Evolutionary conservation across 2,797 vertebrate species (phyloP), one percentile per base, ranked within the genome.

Genomic region (Sarcoramphus papa): DNA sequence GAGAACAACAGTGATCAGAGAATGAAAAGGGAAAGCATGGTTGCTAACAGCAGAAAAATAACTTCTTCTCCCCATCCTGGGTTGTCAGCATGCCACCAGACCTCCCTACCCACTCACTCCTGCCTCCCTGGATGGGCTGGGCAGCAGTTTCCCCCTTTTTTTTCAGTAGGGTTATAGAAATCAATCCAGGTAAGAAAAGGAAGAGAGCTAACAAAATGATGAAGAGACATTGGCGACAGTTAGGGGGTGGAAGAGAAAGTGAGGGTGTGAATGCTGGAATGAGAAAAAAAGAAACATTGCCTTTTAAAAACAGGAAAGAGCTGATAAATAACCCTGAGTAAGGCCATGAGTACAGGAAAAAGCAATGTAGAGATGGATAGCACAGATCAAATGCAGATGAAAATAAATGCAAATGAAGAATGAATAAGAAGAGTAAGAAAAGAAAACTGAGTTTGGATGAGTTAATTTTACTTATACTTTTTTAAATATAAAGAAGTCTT

Each of bases 391-490:
- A 84, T 28, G 10, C n/a, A 81, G 43, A 85, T 57, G 30, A 68
- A 86, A 90, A 92, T 41, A 68, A 92, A 95, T 82, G 37, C 31
- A 86, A 83, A 94, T 65, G 12, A 90, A 72, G 56, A 86, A 85
- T 57, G 9, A 77, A 80, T 74, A 74, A 59, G 28, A 90, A 57
- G 41, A 69, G 7, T 51, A 45, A 95, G 62, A 64, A 57, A 83
- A 87, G 17, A 75, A 92, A 90, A 87, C 24, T 45, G 43, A 64
- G 16, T 85, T 90, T 85, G 41, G 33, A 76, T 72, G 40, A 90
- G 19, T 19, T 90, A 24, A 69, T 81, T 78, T 93, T 84, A 51
- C 81, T 88, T 83, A n/a, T 57, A 45, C 7, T 73, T 65, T 82
- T 79, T 51, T 30, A 78, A 86, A 56, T 50, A 77, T 35, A 35